These are phyloP conservation scores for Caenorhabditis wallacei DNA, from an alignment of 2,888 invertebrate genomes.

Conservation along the genomic window DNA sequence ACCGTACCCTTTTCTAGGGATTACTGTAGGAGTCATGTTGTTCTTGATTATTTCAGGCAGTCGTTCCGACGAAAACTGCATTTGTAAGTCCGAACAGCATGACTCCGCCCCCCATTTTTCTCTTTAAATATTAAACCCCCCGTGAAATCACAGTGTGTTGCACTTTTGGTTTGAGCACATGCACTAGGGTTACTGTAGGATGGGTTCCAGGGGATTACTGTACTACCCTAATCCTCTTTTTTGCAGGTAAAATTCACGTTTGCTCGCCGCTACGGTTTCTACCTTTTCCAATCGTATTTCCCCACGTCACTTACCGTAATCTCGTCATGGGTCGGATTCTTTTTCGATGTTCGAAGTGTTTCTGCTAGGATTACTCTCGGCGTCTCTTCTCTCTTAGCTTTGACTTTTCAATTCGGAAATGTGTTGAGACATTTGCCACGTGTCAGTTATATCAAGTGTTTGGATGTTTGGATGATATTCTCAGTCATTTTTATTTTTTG, in stretches of 20 bases:
- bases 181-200: background rate
- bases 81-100: conserved; percentile 6
- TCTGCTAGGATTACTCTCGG: conserved; percentile 83
- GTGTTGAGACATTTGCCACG: conserved; percentile 83
- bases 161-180: background rate
- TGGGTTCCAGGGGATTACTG: no score
- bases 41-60: background rate
- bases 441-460: conserved; percentile 83
- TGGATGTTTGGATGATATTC: conserved; percentile 83
- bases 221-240: background rate
- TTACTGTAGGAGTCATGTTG: background rate
- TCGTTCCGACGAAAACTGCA: background rate
- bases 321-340: conserved; percentile 83
- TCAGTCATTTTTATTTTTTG: conserved; percentile 82
- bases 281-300: conserved; percentile 83
- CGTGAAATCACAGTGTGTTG: background rate
- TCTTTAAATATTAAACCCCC: background rate
- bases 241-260: conserved; percentile 83
- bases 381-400: conserved; percentile 82
- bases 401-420: conserved; percentile 83
- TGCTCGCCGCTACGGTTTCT: conserved; percentile 83
- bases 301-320: conserved; percentile 82
- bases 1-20: no score
- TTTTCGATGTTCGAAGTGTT: conserved; percentile 82
- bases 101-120: background rate